These are phyloP conservation scores for Tetranychus piercei DNA, from an alignment of 2,888 invertebrate species.

Conservation along the genomic window DNA sequence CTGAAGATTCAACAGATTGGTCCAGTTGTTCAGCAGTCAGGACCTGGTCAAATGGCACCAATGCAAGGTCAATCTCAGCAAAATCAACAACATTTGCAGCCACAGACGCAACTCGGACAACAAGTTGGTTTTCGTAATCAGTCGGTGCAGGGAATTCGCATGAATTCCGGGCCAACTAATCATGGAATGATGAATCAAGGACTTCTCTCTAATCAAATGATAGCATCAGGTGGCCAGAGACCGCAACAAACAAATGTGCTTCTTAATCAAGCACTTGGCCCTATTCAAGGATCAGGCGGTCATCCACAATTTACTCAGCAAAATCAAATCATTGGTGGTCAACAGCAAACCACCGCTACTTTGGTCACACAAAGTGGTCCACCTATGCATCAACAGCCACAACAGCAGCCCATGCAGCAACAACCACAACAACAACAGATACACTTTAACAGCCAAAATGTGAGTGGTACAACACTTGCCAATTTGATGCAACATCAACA, in stretches of 20 bases:
- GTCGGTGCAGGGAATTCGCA: neutral
- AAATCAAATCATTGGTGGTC: neutral
- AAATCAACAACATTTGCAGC: constrained; percentile 4
- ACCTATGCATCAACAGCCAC: no score
- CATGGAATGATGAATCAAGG: constrained; percentile 29
- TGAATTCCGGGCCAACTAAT: constrained; percentile 1
- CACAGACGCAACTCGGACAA: constrained; percentile 9
- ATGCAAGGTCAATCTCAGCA: neutral
- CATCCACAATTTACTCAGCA: neutral
- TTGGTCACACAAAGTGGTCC: neutral
- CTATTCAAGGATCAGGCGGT: neutral
- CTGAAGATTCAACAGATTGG: constrained; percentile 10
- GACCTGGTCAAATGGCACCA: neutral
- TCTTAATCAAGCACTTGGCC: constrained; percentile 14
- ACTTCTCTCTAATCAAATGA: constrained; percentile 35
- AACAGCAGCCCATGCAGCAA: neutral
- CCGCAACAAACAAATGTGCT: constrained; percentile 34
- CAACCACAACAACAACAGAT: constrained; percentile 10
- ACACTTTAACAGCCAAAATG: constrained; percentile 12
- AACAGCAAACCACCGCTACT: neutral
- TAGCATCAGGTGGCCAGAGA: constrained; percentile 31
- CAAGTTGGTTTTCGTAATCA: constrained; percentile 11
- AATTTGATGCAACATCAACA: constrained; percentile 12
- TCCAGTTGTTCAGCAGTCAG: neutral
- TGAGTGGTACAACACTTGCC: constrained; percentile 14